phyloP scores from a whole-genome alignment of 2,888 invertebrate species.

The Halictus ligatus region DNA sequence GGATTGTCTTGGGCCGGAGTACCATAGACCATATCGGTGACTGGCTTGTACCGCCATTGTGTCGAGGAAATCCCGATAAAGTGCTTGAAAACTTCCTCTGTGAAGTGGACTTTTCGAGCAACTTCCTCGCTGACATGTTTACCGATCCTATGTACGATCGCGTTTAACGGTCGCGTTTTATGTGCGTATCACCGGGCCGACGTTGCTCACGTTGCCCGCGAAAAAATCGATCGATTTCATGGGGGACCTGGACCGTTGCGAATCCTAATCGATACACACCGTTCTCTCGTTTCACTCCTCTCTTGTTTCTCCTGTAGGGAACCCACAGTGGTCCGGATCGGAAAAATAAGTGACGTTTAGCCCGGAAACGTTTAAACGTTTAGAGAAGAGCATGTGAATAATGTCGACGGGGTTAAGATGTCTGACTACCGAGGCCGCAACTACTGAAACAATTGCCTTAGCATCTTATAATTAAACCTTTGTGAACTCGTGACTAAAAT shows the following conservation, averaged over 20 bases:
- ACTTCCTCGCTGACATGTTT: slow-evolving; percentile 72
- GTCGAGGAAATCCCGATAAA: slow-evolving; percentile 69
- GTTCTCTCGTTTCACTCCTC: slow-evolving; percentile 18
- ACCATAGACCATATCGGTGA: slow-evolving; percentile 59
- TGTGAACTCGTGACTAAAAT: too few relatives aligned
- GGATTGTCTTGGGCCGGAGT: slow-evolving; percentile 77
- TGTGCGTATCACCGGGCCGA: slow-evolving; percentile 48
- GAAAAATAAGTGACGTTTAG: too few relatives aligned
- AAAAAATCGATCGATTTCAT: slow-evolving; percentile 38
- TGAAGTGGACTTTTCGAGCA: slow-evolving; percentile 65
- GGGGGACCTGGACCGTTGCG: background rate
- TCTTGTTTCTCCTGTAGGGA: background rate
- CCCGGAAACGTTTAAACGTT: too few relatives aligned
- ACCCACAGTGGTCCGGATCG: too few relatives aligned
- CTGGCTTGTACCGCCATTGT: slow-evolving; percentile 29
- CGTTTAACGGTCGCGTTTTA: slow-evolving; percentile 49
- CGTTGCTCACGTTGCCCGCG: background rate
- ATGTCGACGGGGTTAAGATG: too few relatives aligned
- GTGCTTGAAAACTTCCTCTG: slow-evolving; percentile 68
- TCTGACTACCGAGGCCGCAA: too few relatives aligned
- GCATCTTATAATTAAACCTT: too few relatives aligned
- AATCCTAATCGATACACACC: slow-evolving; percentile 56
- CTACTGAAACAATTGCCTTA: too few relatives aligned
- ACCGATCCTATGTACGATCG: slow-evolving; percentile 63
- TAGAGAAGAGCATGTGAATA: too few relatives aligned